A percentile compares a stretch with the other conserved stretches of the same genome.
Evolutionary conservation across 2,888 invertebrate species (phyloP).

Genomic region (Ceramica pisi): DNA sequence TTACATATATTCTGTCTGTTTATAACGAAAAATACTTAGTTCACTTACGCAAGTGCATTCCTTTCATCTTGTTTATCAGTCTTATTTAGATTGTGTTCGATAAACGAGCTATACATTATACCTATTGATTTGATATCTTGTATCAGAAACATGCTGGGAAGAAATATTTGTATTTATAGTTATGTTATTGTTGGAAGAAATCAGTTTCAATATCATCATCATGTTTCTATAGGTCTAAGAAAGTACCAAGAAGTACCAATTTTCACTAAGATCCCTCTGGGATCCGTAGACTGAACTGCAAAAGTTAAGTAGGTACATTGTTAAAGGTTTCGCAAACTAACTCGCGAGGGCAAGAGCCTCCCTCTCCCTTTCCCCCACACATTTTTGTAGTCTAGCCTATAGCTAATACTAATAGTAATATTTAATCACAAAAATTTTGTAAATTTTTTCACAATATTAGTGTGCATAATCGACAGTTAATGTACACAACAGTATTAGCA

Average conservation of each 20-base stretch:
- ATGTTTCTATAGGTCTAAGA: neutral
- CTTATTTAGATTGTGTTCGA: constrained; percentile 64
- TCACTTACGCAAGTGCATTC: constrained; percentile 66
- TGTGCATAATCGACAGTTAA: no score
- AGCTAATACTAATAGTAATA: no score
- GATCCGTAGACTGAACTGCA: neutral
- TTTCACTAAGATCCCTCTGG: neutral
- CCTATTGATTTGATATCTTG: constrained; percentile 48
- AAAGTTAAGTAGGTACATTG: neutral
- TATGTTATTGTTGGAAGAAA: constrained; percentile 12
- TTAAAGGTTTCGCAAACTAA: neutral
- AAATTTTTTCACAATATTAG: no score
- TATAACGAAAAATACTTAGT: constrained; percentile 43
- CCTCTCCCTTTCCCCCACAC: neutral
- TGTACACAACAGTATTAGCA: no score
- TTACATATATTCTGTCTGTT: constrained; percentile 37
- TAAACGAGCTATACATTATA: constrained; percentile 55
- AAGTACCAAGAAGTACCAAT: neutral
- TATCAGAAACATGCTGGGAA: constrained; percentile 33
- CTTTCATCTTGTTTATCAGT: constrained; percentile 66
- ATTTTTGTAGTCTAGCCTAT: neutral
- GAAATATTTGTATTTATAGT: constrained; percentile 19
- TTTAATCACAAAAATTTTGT: no score
- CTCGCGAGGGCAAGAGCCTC: neutral
- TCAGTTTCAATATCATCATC: neutral